Evolutionary conservation across 2,113 vertebrate species (phyloP), one percentile per base, ranked within the genome.

Genomic region (Dromas ardeola): DNA sequence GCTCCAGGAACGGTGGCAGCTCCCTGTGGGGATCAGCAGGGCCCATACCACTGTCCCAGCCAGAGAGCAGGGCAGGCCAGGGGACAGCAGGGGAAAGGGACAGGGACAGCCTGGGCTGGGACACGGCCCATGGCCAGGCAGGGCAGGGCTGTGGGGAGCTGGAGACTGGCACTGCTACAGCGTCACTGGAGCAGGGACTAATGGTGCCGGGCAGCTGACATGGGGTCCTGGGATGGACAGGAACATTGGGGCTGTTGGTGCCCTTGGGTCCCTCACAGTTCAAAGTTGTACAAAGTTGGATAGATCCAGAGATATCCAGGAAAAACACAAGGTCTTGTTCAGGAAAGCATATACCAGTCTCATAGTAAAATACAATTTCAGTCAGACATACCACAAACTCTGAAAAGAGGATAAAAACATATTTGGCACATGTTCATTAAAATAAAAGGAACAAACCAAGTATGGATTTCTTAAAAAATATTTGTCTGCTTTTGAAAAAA

Each of bases 191-290:
- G 29, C 40, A 77, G 30, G 38, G 47, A n/a, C 23, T n/a, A 30
- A 49, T 1, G 3, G 32, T 7, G 8, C 30, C 1, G 0, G 20
- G 26, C 7, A 15, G 36, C n/a, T 42, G 40, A 84, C 3, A 32
- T 10, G 9, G n/a, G 21, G 11, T 55, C 56, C 47, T 63, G 26
- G 11, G 3, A 36, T 73, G 59, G 36, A 15, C 8, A 52, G 23
- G 13, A 26, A 36, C 42, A 25, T 1, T 38, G 36, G 22, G 36
- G 22, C 7, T 62, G 15, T 13, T 42, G n/a, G 26, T 70, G 42
- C 15, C 49, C 26, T 56, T 56, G 27, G 13, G 15, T 12, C 9
- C 19, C n/a, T 69, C 55, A 56, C 22, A 43, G 55, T 15, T 63
- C 40, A 43, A 63, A 58, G 36, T 2, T 19, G 36, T 63, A 63